Base-by-base conservation (phyloP, 2,888 invertebrate genomes). In the Pristionchus mayeri region DNA sequence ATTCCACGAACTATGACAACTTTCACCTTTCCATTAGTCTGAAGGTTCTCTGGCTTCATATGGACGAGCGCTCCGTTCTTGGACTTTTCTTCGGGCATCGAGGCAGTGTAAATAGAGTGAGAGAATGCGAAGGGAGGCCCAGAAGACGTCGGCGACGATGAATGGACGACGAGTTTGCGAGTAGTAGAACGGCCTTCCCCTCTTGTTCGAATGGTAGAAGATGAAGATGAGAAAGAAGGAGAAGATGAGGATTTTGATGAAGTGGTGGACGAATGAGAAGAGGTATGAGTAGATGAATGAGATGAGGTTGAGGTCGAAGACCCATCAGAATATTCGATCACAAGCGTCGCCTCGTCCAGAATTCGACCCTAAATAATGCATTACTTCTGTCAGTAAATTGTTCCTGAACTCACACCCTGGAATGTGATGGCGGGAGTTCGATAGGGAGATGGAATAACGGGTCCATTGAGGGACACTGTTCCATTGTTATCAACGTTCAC, bases 391-490 rank as follows among this genome's bases (percentile, higher is more conserved):
- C 11, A 50, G 11, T 16, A 34, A 3, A 13, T 6, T 16, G 24
- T 34, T 21, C 21, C 6, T n/a, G n/a, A n/a, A n/a, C 34, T 24
- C 18, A 81, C 81, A 54, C 60, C 60, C 21, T 40, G 57, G 54
- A 81, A 81, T 40, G 54, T 60, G 34, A 81, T 81, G 21, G 60
- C 18, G 1, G 57, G 54, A 4, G 81, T 81, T 18, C 24, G 27
- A 48, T 57, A 81, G 1, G 81, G 81, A 34, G 40, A 44, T 37
- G 81, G 54, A 44, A 81, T 54, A 37, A 57, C 57, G 9, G 79
- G 79, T 81, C 81, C 81, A n/a, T 34, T 44, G 21, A 81, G 60
- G n/a, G 60, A 57, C 3, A 81, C 18, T 81, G 57, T 18, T 27
- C 81, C 81, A 18, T 48, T 63, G 21, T 78, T 52, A 50, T 78